Conservation (phyloP, 2,797 vertebrate genomes). For the Nannoperca obscura region DNA sequence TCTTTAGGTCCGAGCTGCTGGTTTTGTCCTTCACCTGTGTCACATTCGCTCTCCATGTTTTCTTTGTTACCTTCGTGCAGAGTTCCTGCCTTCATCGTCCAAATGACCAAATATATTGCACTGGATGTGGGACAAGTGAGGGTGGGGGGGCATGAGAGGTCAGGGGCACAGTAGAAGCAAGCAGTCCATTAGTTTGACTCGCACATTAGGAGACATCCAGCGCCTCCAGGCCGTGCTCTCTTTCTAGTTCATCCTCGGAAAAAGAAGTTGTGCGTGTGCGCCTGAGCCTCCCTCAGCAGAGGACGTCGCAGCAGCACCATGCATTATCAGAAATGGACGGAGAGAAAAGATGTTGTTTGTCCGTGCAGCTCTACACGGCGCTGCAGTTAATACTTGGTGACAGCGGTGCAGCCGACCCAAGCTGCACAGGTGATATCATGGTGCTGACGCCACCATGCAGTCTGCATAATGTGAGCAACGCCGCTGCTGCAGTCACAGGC, state of each 20-base stretch:
- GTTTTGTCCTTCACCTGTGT: too few species aligned
- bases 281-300: conserved; percentile 29
- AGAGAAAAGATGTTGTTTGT: conserved; percentile 9
- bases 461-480: conserved; percentile 3
- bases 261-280: conserved; percentile 28
- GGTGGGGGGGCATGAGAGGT: conserved; percentile 59
- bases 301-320: not conserved
- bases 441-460: not conserved
- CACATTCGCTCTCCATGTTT: too few species aligned
- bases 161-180: conserved; percentile 56
- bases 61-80: too few species aligned
- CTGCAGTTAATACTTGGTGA: conserved; percentile 29
- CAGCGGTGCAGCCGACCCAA: conserved; percentile 10
- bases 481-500: conserved; percentile 21
- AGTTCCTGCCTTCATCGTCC: too few species aligned
- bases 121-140: conserved; percentile 44
- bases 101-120: too few species aligned
- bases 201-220: conserved; percentile 64
- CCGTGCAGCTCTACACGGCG: conserved; percentile 22
- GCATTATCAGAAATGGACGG: conserved; percentile 5
- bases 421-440: conserved; percentile 5
- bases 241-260: conserved; percentile 48
- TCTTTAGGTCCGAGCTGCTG: too few species aligned
- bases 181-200: conserved; percentile 77
- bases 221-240: conserved; percentile 59